Evolutionary conservation across 2,797 vertebrate genomes (phyloP).

Genomic region (Graptemys geographica): DNA sequence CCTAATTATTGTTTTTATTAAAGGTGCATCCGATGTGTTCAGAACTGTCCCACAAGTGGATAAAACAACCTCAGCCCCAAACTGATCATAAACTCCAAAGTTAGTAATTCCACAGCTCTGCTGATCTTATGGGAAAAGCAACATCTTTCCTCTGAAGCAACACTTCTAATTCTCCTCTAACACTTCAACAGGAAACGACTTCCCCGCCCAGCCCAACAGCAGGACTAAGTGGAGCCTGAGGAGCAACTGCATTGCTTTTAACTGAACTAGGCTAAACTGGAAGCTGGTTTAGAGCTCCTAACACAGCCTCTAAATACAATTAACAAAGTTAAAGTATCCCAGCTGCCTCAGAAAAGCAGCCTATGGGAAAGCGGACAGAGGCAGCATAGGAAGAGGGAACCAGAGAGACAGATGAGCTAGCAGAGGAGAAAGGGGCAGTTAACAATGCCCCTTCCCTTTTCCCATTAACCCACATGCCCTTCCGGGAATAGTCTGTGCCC

Average conservation of each 20-base stretch:
- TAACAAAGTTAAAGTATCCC: constrained; percentile 41
- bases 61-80: not conserved
- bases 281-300: constrained; percentile 46
- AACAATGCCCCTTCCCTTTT: not conserved
- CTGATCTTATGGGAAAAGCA: not conserved
- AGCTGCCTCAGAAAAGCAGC: constrained; percentile 53
- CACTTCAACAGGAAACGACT: not conserved
- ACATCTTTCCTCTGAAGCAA: not conserved
- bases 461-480: not conserved
- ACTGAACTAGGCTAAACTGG: not conserved
- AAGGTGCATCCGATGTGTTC: not conserved
- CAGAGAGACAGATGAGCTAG: constrained; percentile 23
- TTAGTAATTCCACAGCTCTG: accelerated
- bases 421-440: not conserved
- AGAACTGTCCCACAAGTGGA: accelerated
- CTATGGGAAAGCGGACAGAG: not conserved
- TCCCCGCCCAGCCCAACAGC: not conserved
- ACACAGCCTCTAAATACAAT: constrained; percentile 29
- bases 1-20: not conserved
- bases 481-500: not conserved
- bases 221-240: not conserved
- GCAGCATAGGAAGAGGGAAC: not conserved
- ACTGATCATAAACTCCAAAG: not conserved
- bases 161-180: not conserved
- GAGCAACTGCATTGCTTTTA: constrained; percentile 12